Conservation (phyloP, 1,140 invertebrate species). For the Pogonomyrmex barbatus region DNA sequence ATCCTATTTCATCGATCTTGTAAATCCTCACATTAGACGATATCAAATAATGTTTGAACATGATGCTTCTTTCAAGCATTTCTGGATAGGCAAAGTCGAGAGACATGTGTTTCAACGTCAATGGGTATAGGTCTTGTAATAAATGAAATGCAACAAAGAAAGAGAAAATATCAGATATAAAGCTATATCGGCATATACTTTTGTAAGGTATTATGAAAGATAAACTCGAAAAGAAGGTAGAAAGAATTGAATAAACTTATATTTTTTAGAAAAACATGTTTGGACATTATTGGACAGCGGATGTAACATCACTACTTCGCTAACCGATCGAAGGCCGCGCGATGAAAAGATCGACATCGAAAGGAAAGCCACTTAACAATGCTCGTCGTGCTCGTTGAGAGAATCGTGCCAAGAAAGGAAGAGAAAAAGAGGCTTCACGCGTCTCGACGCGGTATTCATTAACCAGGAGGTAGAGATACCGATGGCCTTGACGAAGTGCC, state of each 20-base stretch:
- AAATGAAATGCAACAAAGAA: not conserved
- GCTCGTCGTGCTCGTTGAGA: constrained; percentile 36
- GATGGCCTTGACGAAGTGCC: constrained; percentile 70
- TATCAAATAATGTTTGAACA: not conserved
- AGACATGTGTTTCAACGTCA: not conserved
- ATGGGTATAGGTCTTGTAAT: not conserved
- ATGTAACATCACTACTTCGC: not conserved
- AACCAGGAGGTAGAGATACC: constrained; percentile 32
- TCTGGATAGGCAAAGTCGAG: not conserved
- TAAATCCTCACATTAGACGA: not conserved
- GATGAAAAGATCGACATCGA: constrained; percentile 36
- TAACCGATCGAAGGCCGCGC: not conserved
- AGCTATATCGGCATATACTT: not conserved
- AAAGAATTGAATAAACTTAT: not conserved
- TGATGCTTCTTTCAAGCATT: not conserved
- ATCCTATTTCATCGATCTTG: not conserved
- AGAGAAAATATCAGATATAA: not conserved
- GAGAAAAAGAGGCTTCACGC: constrained; percentile 28
- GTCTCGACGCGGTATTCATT: not conserved
- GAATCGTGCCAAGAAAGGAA: constrained; percentile 27
- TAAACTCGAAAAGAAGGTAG: not conserved
- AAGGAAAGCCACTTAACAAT: constrained; percentile 55
- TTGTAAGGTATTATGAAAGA: not conserved
- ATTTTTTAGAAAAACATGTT: not conserved
- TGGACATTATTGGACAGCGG: not conserved